Percentiles rank a stretch among this genome's conserved stretches.
Conservation (phyloP, 2,113 vertebrate genomes). For the Catharus fuscescens region DNA sequence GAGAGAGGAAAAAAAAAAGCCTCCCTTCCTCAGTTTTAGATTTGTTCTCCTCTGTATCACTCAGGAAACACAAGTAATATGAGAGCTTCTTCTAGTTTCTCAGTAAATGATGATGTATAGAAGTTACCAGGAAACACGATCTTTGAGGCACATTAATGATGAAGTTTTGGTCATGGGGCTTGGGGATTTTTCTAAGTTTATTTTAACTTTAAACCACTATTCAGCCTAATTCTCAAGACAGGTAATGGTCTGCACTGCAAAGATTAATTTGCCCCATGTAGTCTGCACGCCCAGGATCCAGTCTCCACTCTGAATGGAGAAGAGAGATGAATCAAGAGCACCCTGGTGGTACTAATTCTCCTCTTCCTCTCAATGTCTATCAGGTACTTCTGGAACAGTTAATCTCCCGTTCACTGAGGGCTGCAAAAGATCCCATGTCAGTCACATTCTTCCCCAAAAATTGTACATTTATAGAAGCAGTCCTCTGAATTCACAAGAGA, state of each 20-base stretch:
- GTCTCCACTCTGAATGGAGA: neutral
- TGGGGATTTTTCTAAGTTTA: neutral
- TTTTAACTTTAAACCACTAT: neutral
- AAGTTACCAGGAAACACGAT: neutral
- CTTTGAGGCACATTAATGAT: neutral
- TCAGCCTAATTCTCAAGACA: neutral
- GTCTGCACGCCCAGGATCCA: neutral
- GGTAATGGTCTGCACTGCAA: neutral
- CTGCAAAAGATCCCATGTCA: neutral
- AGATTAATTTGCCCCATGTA: neutral
- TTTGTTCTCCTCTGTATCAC: neutral
- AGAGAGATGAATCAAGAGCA: neutral
- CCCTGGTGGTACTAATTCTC: neutral
- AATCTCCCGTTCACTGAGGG: neutral
- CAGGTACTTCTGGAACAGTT: neutral
- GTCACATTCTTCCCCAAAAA: neutral
- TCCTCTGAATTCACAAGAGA: neutral
- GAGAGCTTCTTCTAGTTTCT: neutral
- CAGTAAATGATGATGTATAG: neutral
- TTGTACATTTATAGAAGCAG: neutral
- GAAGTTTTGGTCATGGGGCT: neutral
- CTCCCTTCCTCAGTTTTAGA: neutral
- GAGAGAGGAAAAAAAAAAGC: rapidly evolving
- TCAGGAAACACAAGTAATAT: neutral
- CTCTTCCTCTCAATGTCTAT: neutral